Percentiles rank a stretch among this genome's conserved stretches.
Evolutionary conservation across 1,140 invertebrate species (phyloP).

Genomic region (Neodiprion pinetum): DNA sequence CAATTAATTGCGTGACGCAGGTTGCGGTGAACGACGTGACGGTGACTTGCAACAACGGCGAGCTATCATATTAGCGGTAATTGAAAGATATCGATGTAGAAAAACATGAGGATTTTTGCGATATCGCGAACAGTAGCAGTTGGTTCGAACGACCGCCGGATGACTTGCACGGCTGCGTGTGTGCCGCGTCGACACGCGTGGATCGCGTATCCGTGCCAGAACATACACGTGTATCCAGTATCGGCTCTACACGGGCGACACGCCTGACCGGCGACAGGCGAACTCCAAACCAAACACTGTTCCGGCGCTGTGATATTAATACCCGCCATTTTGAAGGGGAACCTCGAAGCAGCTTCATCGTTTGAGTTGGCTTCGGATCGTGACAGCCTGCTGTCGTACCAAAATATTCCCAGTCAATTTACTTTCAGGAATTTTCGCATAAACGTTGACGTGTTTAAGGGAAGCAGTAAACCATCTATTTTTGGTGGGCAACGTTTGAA

Average conservation of each 20-base stretch:
- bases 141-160: background rate
- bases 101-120: background rate
- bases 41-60: background rate
- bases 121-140: conserved; percentile 3
- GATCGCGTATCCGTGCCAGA: background rate
- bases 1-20: background rate
- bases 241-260: background rate
- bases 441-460: conserved; percentile 7
- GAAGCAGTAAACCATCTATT: conserved; percentile 7
- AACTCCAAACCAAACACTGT: conserved; percentile 5
- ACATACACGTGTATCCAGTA: background rate
- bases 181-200: background rate
- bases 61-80: conserved; percentile 7
- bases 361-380: conserved; percentile 3
- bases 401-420: conserved; percentile 6
- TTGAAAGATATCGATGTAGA: conserved; percentile 7
- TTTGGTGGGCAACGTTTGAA: background rate
- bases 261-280: background rate
- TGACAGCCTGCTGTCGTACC: background rate
- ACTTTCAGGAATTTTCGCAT: conserved; percentile 7
- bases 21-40: conserved; percentile 6
- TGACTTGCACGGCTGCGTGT: background rate
- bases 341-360: background rate
- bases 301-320: conserved; percentile 1
- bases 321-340: background rate